phyloP scores from a whole-genome alignment of 2,113 vertebrate species.

The Fregata magnificens region DNA sequence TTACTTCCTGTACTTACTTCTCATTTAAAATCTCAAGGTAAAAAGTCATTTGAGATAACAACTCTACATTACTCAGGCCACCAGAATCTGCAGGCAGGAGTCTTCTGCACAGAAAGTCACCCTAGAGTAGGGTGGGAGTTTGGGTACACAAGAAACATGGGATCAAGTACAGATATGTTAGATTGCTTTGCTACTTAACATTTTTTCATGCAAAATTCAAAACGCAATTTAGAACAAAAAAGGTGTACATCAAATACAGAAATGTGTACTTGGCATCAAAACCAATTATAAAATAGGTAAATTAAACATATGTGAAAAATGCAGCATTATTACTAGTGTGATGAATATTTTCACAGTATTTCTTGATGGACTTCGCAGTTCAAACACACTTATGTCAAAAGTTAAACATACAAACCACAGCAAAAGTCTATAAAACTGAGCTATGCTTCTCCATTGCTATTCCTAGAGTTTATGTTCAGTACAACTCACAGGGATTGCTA shows the following conservation, averaged over 20 bases:
- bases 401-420: neutral
- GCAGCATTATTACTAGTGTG: neutral
- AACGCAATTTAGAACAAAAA: neutral
- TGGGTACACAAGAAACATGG: neutral
- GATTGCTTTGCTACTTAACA: neutral
- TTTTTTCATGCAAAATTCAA: neutral
- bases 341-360: neutral
- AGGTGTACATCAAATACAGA: neutral
- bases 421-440: conserved; percentile 1
- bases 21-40: neutral
- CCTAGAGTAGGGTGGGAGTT: neutral
- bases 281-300: neutral
- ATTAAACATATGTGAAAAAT: neutral
- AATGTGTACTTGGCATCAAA: neutral
- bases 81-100: neutral
- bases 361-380: neutral
- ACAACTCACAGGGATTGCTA: neutral
- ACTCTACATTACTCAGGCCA: neutral
- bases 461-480: neutral
- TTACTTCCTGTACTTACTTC: neutral
- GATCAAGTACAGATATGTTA: neutral
- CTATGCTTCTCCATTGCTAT: neutral
- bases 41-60: neutral
- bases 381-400: neutral
- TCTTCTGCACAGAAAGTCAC: neutral